phyloP scores from a whole-genome alignment of 2,113 vertebrate species.

The Eclectus roratus region DNA sequence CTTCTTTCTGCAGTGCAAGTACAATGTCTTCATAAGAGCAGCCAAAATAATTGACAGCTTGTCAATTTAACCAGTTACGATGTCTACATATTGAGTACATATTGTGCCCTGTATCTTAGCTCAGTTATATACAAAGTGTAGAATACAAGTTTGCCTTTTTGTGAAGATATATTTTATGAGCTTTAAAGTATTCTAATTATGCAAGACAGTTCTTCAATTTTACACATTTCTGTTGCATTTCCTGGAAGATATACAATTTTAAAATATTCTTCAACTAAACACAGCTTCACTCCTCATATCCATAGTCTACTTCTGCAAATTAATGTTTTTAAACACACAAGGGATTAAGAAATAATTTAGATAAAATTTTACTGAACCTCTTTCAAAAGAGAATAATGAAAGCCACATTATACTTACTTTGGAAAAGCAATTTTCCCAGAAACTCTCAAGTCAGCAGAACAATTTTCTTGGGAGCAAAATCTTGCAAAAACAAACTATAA shows the following conservation, averaged over 20 bases:
- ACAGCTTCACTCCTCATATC: not conserved
- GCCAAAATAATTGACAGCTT: not conserved
- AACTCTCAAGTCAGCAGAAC: slow-evolving; percentile 90
- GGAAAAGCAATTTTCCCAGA: slow-evolving; percentile 82
- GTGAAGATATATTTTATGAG: not conserved
- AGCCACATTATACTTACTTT: slow-evolving; percentile 79
- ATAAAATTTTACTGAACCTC: not conserved
- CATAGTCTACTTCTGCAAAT: not conserved
- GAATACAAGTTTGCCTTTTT: not conserved
- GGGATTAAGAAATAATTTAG: not conserved
- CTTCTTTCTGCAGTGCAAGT: not conserved
- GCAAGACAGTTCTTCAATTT: not conserved
- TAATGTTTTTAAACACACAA: not conserved
- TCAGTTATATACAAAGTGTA: not conserved
- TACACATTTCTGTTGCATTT: not conserved
- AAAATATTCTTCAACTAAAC: not conserved
- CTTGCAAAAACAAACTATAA: slow-evolving; percentile 88
- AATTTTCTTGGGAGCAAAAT: slow-evolving; percentile 85
- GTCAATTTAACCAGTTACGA: not conserved
- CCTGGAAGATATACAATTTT: not conserved
- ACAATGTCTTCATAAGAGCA: not conserved
- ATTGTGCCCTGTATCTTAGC: not conserved
- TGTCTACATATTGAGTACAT: not conserved
- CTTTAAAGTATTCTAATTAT: not conserved
- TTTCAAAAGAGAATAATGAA: not conserved